These are phyloP conservation scores for Drosophila robusta DNA, from an alignment of 2,888 invertebrate genomes.

Conservation along the genomic window DNA sequence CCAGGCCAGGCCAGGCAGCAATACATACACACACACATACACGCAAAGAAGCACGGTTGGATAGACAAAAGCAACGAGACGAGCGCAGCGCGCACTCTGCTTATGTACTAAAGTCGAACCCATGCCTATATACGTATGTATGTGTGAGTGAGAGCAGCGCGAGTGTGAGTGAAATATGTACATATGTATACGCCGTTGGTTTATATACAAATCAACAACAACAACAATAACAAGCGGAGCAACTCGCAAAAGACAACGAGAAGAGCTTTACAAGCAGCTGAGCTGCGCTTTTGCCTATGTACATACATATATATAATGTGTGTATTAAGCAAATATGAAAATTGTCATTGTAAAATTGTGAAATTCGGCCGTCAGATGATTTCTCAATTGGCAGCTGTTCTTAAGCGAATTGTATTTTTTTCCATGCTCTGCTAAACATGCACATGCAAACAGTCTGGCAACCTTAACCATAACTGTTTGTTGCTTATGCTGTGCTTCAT, in stretches of 20 bases:
- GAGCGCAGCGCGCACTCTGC: conserved; percentile 43
- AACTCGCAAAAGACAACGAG: conserved; percentile 39
- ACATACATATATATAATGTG: conserved; percentile 1
- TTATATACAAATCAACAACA: conserved; percentile 47
- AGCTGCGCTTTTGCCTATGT: conserved; percentile 44
- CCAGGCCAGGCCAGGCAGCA: conserved; percentile 30
- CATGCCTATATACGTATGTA: conserved; percentile 15
- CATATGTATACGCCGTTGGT: conserved; percentile 18
- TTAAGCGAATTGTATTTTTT: conserved; percentile 2
- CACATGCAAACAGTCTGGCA: conserved; percentile 26
- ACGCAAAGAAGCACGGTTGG: conserved; percentile 67
- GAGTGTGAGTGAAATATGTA: conserved; percentile 34
- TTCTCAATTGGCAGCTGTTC: conserved; percentile 27
- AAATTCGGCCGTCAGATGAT: conserved; percentile 45
- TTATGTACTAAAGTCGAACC: conserved; percentile 72
- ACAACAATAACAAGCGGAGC: conserved; percentile 33
- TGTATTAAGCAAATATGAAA: conserved; percentile 43
- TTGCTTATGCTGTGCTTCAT: not conserved
- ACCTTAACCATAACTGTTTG: conserved; percentile 1
- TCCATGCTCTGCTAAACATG: conserved; percentile 11
- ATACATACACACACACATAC: conserved; percentile 25
- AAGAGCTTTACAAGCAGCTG: conserved; percentile 55
- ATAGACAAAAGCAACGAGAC: conserved; percentile 72
- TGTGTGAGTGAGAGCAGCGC: conserved; percentile 21
- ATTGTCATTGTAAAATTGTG: conserved; percentile 53